Evolutionary conservation across 2,888 invertebrate species (phyloP).

Genomic region (Phorcus lineatus): DNA sequence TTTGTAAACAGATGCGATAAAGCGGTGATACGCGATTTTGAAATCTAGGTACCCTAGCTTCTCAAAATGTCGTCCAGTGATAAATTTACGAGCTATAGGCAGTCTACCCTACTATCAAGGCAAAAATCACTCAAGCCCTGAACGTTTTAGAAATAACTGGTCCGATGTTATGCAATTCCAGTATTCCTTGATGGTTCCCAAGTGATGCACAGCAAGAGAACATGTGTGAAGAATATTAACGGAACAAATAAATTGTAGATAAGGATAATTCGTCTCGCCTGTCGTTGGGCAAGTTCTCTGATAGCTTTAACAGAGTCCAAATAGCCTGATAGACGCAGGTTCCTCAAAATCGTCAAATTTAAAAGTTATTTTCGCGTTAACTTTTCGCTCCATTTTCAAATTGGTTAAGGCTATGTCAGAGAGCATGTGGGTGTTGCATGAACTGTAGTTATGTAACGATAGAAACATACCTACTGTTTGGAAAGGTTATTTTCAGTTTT

Average conservation of each 20-base stretch:
- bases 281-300: not conserved
- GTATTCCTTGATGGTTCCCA: not conserved
- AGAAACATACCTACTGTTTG: no score
- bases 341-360: not conserved
- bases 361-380: conserved; percentile 10
- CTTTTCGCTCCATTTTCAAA: not conserved
- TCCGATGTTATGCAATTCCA: not conserved
- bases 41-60: not conserved
- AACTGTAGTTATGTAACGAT: no score
- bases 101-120: not conserved
- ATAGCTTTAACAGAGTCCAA: not conserved
- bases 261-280: not conserved
- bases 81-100: not conserved
- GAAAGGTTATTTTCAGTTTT: no score
- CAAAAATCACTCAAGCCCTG: not conserved
- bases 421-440: no score
- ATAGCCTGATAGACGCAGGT: not conserved
- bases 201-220: not conserved
- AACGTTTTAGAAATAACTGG: not conserved
- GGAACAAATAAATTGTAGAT: conserved; percentile 4
- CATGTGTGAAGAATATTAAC: conserved; percentile 1
- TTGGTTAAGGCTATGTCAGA: no score
- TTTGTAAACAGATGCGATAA: not conserved
- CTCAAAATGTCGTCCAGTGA: not conserved
- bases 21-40: not conserved